These are phyloP conservation scores for Heliothis peltigera DNA, from an alignment of 2,888 invertebrate genomes.

Conservation along the genomic window DNA sequence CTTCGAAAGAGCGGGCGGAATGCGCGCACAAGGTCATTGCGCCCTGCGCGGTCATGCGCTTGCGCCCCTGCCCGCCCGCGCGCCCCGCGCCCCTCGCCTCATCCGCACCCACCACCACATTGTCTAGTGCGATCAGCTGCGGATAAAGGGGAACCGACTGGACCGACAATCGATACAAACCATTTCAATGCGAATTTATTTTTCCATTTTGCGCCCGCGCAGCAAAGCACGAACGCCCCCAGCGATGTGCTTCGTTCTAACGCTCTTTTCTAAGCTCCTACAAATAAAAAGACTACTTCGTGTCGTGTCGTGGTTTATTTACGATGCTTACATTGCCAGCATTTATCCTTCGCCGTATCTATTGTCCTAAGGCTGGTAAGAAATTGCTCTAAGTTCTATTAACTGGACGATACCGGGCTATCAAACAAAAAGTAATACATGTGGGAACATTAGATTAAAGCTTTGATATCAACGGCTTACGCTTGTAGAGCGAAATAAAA, in stretches of 20 bases:
- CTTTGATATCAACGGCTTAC: slow-evolving; percentile 10
- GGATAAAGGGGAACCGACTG: slow-evolving; percentile 86
- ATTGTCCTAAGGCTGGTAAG: slow-evolving; percentile 62
- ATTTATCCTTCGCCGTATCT: slow-evolving; percentile 76
- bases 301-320: slow-evolving; percentile 79
- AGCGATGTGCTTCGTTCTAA: slow-evolving; percentile 83
- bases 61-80: slow-evolving; percentile 72
- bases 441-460: slow-evolving; percentile 26
- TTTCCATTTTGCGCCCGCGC: slow-evolving; percentile 78
- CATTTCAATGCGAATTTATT: slow-evolving; percentile 84
- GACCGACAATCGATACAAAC: slow-evolving; percentile 82
- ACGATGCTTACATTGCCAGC: slow-evolving; percentile 76
- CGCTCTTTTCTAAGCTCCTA: slow-evolving; percentile 80
- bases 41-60: slow-evolving; percentile 89
- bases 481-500: slow-evolving; percentile 17
- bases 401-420: slow-evolving; percentile 43
- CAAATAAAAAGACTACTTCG: slow-evolving; percentile 76
- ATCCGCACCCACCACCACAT: slow-evolving; percentile 78
- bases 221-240: slow-evolving; percentile 79
- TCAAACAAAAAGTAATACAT: slow-evolving; percentile 36
- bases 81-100: slow-evolving; percentile 62
- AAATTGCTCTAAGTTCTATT: slow-evolving; percentile 53
- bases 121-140: slow-evolving; percentile 86
- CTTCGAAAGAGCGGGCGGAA: slow-evolving; percentile 84
- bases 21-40: slow-evolving; percentile 90